phyloP scores from a whole-genome alignment of 2,797 vertebrate species.

The Myotis daubentonii region DNA sequence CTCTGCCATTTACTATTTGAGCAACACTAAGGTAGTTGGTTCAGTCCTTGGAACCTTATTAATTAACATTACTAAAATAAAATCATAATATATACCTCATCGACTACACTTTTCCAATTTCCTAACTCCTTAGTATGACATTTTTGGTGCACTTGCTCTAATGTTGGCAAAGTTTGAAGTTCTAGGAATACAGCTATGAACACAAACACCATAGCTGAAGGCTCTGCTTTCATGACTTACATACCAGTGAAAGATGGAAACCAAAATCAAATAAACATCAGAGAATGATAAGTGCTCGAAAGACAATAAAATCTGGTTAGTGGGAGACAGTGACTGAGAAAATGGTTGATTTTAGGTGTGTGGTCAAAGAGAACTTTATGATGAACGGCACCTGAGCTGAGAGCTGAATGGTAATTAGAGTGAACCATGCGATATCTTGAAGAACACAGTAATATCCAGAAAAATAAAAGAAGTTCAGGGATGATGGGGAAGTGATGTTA shows the following conservation, averaged over 20 bases:
- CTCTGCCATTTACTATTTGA: no score
- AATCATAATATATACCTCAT: no score
- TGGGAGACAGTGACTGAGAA: background rate
- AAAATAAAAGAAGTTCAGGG: background rate
- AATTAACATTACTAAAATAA: no score
- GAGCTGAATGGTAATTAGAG: background rate
- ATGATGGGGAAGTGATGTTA: background rate
- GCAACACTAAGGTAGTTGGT: no score
- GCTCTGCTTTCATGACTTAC: background rate
- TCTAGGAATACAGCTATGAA: background rate
- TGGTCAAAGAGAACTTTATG: background rate
- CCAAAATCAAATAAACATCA: background rate
- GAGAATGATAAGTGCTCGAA: background rate
- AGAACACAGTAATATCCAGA: background rate
- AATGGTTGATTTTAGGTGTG: background rate
- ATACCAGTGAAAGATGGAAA: background rate
- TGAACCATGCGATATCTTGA: background rate
- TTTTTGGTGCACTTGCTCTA: no score
- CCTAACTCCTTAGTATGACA: no score
- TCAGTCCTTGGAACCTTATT: no score
- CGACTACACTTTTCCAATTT: no score
- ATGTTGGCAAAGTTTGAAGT: background rate
- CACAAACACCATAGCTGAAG: background rate
- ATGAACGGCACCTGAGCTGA: background rate
- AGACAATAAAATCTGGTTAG: background rate